These are phyloP conservation scores for Calypte anna DNA, from an alignment of 2,113 vertebrate genomes.

Conservation along the genomic window DNA sequence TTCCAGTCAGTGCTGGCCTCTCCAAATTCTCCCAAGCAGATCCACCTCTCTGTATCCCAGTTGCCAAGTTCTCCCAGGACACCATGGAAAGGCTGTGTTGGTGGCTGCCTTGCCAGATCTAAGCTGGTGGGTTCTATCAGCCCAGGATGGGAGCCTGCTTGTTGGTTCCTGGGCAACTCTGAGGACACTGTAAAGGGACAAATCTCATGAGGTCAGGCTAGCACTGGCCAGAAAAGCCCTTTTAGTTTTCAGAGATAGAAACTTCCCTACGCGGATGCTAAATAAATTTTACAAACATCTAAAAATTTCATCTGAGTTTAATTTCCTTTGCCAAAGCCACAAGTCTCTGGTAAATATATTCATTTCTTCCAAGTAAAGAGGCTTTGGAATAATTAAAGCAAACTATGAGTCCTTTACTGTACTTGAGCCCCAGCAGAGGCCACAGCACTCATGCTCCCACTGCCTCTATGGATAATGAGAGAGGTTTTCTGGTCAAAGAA, in stretches of 20 bases:
- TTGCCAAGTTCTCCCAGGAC: neutral
- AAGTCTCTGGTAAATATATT: slow-evolving; percentile 74
- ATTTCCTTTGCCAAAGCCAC: slow-evolving; percentile 69
- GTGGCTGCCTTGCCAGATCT: fast-evolving
- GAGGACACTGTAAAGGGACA: neutral
- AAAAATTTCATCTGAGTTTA: slow-evolving; percentile 67
- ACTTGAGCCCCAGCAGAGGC: neutral
- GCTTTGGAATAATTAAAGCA: slow-evolving; percentile 32
- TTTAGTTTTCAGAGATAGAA: slow-evolving; percentile 45
- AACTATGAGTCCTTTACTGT: neutral
- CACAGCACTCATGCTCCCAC: fast-evolving
- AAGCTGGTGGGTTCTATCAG: neutral
- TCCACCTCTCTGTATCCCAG: neutral
- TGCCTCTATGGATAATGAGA: neutral
- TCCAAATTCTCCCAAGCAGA: neutral
- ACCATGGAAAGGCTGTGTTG: neutral
- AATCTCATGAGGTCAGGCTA: neutral
- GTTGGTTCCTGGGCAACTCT: neutral
- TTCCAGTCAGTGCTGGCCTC: neutral
- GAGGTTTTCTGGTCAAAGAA: neutral
- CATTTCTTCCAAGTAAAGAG: slow-evolving; percentile 53
- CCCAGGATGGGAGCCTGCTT: neutral
- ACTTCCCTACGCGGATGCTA: slow-evolving; percentile 48
- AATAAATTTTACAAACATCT: slow-evolving; percentile 74
- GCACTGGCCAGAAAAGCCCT: slow-evolving; percentile 37